phyloP scores from a whole-genome alignment of 2,888 invertebrate species.

The Itoplectis maculator region DNA sequence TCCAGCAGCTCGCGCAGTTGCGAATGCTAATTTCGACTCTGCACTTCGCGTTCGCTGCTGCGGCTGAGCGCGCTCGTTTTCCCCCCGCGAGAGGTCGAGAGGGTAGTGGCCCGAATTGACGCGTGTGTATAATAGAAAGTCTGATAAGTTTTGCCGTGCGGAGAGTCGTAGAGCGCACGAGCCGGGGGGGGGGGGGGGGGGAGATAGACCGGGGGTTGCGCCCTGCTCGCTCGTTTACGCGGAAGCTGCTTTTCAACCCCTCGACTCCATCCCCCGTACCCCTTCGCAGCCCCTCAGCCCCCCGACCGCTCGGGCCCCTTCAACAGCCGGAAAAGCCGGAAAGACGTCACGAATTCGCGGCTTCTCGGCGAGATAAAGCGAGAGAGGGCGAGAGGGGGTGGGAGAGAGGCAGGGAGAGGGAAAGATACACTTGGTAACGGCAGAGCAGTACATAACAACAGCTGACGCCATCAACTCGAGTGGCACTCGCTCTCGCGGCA shows the following conservation, averaged over 20 bases:
- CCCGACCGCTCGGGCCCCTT: neutral
- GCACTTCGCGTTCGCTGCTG: too few species aligned
- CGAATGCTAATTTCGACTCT: slow-evolving; percentile 53
- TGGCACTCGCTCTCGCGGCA: slow-evolving; percentile 62
- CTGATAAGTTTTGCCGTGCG: slow-evolving; percentile 64
- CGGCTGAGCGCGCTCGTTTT: too few species aligned
- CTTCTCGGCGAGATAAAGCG: slow-evolving; percentile 59
- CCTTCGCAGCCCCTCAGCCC: too few species aligned
- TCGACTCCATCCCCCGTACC: neutral
- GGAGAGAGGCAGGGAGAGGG: too few species aligned
- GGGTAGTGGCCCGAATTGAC: neutral
- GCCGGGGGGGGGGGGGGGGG: too few species aligned
- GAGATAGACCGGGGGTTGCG: neutral
- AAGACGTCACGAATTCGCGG: slow-evolving; percentile 55
- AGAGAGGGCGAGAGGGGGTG: too few species aligned
- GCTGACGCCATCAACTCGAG: slow-evolving; percentile 83
- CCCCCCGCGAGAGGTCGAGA: slow-evolving; percentile 29
- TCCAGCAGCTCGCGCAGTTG: too few species aligned
- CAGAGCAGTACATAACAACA: slow-evolving; percentile 80
- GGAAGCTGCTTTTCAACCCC: neutral
- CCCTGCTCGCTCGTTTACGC: slow-evolving; percentile 2
- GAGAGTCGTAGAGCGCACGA: slow-evolving; percentile 40
- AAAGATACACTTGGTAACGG: slow-evolving; percentile 74
- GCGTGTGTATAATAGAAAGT: slow-evolving; percentile 67
- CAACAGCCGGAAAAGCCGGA: slow-evolving; percentile 20